A percentile compares a stretch with the other conserved stretches of the same genome.
phyloP scores from a whole-genome alignment of 2,113 vertebrate genomes.

The Myocastor coypus region DNA sequence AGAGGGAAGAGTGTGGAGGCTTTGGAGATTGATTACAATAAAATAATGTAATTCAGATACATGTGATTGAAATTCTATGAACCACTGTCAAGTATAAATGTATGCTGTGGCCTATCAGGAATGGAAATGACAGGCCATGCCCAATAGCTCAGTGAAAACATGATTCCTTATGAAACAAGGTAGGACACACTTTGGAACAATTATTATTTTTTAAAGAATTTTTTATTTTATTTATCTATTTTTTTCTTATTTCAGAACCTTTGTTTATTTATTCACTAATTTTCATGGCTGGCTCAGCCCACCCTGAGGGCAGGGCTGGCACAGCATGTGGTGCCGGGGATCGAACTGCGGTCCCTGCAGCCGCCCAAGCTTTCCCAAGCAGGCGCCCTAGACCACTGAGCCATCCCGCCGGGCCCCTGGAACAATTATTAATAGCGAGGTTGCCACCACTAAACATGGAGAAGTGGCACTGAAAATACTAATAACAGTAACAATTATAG shows the following conservation, averaged over 20 bases:
- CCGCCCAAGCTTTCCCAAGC: too few species aligned
- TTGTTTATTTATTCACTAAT: too few species aligned
- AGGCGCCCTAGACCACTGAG: too few species aligned
- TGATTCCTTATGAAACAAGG: slow-evolving; percentile 39
- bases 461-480: background rate
- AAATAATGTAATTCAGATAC: slow-evolving; percentile 66
- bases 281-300: too few species aligned
- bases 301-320: too few species aligned
- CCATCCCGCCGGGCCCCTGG: too few species aligned
- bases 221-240: too few species aligned
- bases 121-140: background rate
- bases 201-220: too few species aligned
- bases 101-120: background rate
- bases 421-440: slow-evolving; percentile 48
- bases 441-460: slow-evolving; percentile 44
- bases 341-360: too few species aligned
- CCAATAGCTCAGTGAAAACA: slow-evolving; percentile 35
- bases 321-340: too few species aligned
- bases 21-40: slow-evolving; percentile 70
- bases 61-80: slow-evolving; percentile 50
- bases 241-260: too few species aligned
- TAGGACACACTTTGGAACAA: background rate
- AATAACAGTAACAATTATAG: background rate
- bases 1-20: slow-evolving; percentile 66
- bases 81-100: slow-evolving; percentile 25